Base-by-base conservation (phyloP, 2,113 vertebrate species). In the Campylorhamphus procurvoides region DNA sequence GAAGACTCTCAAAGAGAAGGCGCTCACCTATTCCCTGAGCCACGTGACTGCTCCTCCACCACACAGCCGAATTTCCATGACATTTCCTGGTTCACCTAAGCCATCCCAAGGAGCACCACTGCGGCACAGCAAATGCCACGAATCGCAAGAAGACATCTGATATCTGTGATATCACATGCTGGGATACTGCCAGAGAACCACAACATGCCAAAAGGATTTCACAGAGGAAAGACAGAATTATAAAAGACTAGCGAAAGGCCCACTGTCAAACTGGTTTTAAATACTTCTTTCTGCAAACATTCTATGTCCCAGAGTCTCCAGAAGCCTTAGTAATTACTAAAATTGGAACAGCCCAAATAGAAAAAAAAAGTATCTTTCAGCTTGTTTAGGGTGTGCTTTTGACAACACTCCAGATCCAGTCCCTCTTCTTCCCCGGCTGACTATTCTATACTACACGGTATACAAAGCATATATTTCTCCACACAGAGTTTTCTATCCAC, bases 191-290 rank as follows among this genome's bases (percentile, higher is more conserved):
- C 94, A 96, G 83, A 18, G 60, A 93, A 42, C 85, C 88, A 46
- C 75, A 29, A 80, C 88, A 46, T 16, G 79, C 90, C 96, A 92
- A 89, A 84, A 94, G 94, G 92, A 89, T 90, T 95, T 94, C n/a
- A 49, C 56, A 72, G 94, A 92, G 93, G 79, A 93, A 93, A 88
- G 64, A 19, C 63, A 83, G 89, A 93, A 93, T 93, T 90, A 71
- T 37, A 90, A n/a, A 95, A 89, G 72, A 67, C 68, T 74, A 84
- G 73, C 76, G 76, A 29, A 94, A 92, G 86, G 88, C 52, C 56
- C 39, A 72, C 44, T 49, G n/a, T 75, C 82, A 90, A 94, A 74
- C 42, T 35, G 40, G 18, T 7, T 37, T 78, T 72, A 47, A 64
- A n/a, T 40, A 39, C 56, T 84, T 46, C 68, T 71, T 66, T 60